These are phyloP conservation scores for Orchestia grillus DNA, from an alignment of 1,140 invertebrate genomes.

Conservation along the genomic window DNA sequence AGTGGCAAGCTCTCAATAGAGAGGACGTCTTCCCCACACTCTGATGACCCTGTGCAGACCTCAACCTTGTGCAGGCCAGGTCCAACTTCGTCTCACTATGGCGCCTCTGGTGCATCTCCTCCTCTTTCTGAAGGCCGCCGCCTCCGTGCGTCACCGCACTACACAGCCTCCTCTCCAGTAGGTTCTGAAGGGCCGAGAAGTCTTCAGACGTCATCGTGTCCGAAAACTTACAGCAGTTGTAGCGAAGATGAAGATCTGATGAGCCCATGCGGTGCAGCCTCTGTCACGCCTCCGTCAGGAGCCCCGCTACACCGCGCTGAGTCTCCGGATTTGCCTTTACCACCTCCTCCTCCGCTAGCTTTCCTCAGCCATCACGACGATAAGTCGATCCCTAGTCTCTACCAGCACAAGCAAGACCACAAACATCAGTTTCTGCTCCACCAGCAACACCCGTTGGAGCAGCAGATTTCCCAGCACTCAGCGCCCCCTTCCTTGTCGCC, in stretches of 20 bases:
- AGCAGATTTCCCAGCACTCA: background rate
- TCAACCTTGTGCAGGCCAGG: background rate
- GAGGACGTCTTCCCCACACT: background rate
- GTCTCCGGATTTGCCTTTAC: background rate
- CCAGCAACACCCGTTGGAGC: background rate
- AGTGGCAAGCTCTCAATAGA: background rate
- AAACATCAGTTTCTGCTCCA: background rate
- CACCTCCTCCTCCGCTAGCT: background rate
- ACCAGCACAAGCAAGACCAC: background rate
- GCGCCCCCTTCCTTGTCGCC: background rate
- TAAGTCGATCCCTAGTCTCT: background rate
- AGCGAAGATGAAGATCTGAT: background rate
- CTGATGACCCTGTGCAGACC: background rate
- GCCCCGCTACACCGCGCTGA: background rate
- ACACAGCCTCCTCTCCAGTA: background rate
- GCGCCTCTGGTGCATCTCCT: background rate
- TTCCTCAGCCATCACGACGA: slow-evolving; percentile 31
- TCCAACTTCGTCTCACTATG: background rate
- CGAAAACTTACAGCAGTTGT: background rate
- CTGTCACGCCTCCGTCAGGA: background rate
- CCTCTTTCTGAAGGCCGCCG: background rate
- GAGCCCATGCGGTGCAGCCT: background rate
- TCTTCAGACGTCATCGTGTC: background rate
- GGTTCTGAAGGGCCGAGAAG: background rate
- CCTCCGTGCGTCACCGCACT: background rate